Percentiles rank a stretch among this genome's conserved stretches.
phyloP scores from a whole-genome alignment of 1,140 invertebrate species.

The Trachymyrmex septentrionalis region DNA sequence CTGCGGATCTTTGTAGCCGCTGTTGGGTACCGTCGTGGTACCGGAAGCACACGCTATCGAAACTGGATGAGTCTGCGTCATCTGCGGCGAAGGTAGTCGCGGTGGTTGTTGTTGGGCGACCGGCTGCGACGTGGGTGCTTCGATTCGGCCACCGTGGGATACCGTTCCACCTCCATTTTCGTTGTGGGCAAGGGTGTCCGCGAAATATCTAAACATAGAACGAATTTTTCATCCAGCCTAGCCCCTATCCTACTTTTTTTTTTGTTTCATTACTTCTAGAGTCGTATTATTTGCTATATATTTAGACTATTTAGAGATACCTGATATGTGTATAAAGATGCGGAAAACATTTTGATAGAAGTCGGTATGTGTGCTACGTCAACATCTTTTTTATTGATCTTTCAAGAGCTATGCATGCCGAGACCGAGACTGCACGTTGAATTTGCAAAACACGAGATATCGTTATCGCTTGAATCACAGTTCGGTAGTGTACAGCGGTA shows the following conservation, averaged over 20 bases:
- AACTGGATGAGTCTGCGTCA: conserved; percentile 81
- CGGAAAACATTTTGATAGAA: not conserved
- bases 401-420: conserved; percentile 8
- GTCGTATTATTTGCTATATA: too few relatives aligned
- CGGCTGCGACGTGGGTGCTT: conserved; percentile 75
- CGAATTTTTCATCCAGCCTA: not conserved
- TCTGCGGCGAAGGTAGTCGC: conserved; percentile 82
- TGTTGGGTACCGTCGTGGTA: conserved; percentile 76
- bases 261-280: not conserved
- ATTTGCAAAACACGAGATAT: conserved; percentile 77
- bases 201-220: conserved; percentile 86
- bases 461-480: conserved; percentile 66
- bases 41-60: conserved; percentile 79
- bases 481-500: conserved; percentile 20
- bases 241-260: too few relatives aligned
- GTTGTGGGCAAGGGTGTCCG: conserved; percentile 87
- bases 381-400: conserved; percentile 36
- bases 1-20: conserved; percentile 84
- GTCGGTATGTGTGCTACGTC: not conserved
- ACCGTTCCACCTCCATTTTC: conserved; percentile 82
- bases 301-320: not conserved
- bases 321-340: not conserved
- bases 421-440: conserved; percentile 44
- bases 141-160: conserved; percentile 76
- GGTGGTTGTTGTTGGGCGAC: conserved; percentile 78